Conservation (phyloP, 92 coral and sea anemone species). For the Epizoanthus ramosus region DNA sequence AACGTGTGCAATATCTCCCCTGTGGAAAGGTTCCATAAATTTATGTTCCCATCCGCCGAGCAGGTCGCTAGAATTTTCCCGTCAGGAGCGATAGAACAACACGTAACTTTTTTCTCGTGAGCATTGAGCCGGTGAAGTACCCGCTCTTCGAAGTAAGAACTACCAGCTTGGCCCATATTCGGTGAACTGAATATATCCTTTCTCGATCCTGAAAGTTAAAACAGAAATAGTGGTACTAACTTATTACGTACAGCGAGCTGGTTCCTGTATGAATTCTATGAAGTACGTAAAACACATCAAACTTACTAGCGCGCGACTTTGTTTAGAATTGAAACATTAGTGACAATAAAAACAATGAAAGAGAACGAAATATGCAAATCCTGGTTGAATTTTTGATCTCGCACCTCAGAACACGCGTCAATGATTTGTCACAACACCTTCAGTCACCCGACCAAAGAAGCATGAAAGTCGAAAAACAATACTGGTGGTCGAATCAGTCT, state of each 20-base stretch:
- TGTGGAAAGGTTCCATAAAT: constrained; percentile 75
- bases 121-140: constrained; percentile 63
- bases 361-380: constrained; percentile 30
- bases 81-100: constrained; percentile 77
- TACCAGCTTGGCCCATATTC: constrained; percentile 73
- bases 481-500: too few species aligned
- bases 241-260: too few species aligned
- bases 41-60: constrained; percentile 76
- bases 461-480: too few species aligned
- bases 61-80: constrained; percentile 87
- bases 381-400: neutral
- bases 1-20: constrained; percentile 77
- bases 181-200: constrained; percentile 28
- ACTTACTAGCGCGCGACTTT: neutral
- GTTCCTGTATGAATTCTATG: too few species aligned
- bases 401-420: neutral
- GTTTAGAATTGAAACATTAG: constrained; percentile 3
- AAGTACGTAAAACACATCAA: neutral
- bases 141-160: constrained; percentile 67
- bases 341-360: neutral
- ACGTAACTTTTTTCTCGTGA: constrained; percentile 71
- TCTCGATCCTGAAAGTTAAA: constrained; percentile 32
- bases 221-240: neutral
- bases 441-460: too few species aligned
- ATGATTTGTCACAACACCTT: constrained; percentile 1